Evolutionary conservation across 2,113 vertebrate genomes (phyloP).

Genomic region (Cervus canadensis): DNA sequence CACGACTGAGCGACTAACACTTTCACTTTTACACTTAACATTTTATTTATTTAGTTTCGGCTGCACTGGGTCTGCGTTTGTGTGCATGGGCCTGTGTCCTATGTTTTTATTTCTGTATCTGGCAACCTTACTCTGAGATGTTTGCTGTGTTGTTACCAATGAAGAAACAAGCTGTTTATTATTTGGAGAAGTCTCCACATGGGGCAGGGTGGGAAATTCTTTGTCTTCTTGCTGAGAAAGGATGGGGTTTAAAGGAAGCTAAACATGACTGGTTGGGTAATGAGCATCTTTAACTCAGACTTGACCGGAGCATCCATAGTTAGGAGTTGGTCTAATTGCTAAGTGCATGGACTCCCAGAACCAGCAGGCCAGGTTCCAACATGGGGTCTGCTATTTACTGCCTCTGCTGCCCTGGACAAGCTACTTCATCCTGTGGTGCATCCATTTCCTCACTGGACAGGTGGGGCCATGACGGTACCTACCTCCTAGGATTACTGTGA

Average conservation of each 20-base stretch:
- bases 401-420: background rate
- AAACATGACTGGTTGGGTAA: background rate
- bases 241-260: background rate
- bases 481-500: background rate
- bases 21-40: background rate
- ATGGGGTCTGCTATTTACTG: background rate
- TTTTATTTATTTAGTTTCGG: background rate
- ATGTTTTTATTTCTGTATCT: background rate
- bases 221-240: background rate
- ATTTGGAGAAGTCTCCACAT: background rate
- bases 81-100: background rate
- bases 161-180: background rate
- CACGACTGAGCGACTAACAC: accelerated
- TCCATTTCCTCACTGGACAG: background rate
- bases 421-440: background rate
- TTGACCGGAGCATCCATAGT: accelerated
- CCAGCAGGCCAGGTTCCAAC: background rate
- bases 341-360: background rate
- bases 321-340: background rate
- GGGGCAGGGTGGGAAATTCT: background rate
- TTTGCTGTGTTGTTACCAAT: background rate
- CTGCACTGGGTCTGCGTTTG: background rate
- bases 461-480: background rate
- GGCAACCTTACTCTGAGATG: background rate
- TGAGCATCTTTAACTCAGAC: background rate